A percentile compares a stretch with the other conserved stretches of the same genome.
These are phyloP conservation scores for Limanda limanda DNA, from an alignment of 2,113 vertebrate genomes.

Conservation along the genomic window DNA sequence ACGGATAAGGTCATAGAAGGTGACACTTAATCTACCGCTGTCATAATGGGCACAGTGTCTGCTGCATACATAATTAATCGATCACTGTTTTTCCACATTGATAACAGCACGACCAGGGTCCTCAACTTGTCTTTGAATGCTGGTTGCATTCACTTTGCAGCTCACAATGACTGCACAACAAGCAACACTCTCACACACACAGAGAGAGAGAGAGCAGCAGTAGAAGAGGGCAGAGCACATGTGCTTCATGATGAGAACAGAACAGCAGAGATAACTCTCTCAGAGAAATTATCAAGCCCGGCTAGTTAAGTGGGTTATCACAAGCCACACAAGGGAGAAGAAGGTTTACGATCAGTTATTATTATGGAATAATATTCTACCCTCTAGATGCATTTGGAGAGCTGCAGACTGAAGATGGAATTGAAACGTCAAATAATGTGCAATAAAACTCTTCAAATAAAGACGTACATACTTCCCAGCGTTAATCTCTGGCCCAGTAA, in stretches of 20 bases:
- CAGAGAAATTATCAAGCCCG: conserved; percentile 15
- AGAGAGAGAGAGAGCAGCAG: background rate
- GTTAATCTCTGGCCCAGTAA: conserved; percentile 2
- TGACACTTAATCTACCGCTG: conserved; percentile 69
- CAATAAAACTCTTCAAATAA: conserved; percentile 26
- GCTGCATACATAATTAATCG: conserved; percentile 76
- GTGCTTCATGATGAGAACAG: conserved; percentile 9
- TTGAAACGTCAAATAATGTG: conserved; percentile 2
- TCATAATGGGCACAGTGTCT: conserved; percentile 60
- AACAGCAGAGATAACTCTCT: background rate
- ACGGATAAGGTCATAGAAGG: conserved; percentile 48
- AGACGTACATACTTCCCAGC: conserved; percentile 18
- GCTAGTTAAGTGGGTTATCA: conserved; percentile 5
- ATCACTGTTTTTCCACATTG: conserved; percentile 61
- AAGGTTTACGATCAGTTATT: conserved; percentile 9
- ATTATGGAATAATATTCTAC: background rate
- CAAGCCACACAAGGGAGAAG: conserved; percentile 10
- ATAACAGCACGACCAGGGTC: conserved; percentile 42
- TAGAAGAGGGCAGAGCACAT: background rate
- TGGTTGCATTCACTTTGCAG: conserved; percentile 31
- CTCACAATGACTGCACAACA: conserved; percentile 25
- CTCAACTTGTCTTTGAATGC: conserved; percentile 51
- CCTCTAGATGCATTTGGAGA: background rate
- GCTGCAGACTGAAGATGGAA: background rate
- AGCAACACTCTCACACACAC: background rate